Evolutionary conservation across 2,888 invertebrate species (phyloP), one percentile per base, ranked within the genome.

Genomic region (Ophraella communa): DNA sequence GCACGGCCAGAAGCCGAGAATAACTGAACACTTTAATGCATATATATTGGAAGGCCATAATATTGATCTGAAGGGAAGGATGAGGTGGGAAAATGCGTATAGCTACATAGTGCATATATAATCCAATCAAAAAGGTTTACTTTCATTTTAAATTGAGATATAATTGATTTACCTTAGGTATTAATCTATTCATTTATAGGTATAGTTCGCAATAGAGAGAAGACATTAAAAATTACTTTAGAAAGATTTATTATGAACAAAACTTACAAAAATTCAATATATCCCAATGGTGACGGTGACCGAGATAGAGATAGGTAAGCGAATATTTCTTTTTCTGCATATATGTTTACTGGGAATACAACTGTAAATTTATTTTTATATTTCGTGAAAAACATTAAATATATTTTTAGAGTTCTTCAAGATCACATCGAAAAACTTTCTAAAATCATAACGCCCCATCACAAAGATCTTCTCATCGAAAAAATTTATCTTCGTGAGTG

Each of bases 241-340:
- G 98, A 98, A 80, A 87, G 96, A 51, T 90, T 91, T n/a, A 88
- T 98, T 5, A 93, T 98, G 87, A 92, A 93, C 55, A 87, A 93
- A 24, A 91, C 98, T 59, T 98, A 98, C 83, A 88, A 91, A 42
- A 91, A 94, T 78, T 96, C 98, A 52, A 87, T 99, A 82, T 97
- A 96, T 84, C 98, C 98, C 4, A 98, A 98, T 80, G 96, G 95
- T 3, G 98, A 98, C 80, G 96, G 94, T 0, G 98, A 99, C 83
- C 87, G 95, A 68, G 90, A 92, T 21, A 84, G 98, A 66, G 98
- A 98, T 81, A 91, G 92, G 92, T 93, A 78, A 86, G 70, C 59
- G 7, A 5, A 20, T 5, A 18, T 39, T 11, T 18, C 18, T 44
- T 44, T n/a, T n/a, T n/a, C n/a, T n/a, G n/a, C n/a, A n/a, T n/a